Evolutionary conservation across 2,113 vertebrate species (phyloP).

Genomic region (Cavia porcellus): DNA sequence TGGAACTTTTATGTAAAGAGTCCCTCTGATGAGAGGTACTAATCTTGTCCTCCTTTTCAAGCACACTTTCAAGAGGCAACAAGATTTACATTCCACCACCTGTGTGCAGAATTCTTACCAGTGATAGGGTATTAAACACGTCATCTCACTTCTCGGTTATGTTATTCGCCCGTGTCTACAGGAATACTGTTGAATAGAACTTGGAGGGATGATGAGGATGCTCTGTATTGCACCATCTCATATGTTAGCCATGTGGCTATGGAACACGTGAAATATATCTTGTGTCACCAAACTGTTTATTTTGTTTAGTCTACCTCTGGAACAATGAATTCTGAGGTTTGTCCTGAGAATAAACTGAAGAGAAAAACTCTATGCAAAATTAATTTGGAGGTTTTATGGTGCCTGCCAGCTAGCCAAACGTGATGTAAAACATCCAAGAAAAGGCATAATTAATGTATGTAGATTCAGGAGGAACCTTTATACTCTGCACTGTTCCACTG

Average conservation of each 20-base stretch:
- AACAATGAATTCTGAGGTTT: not conserved
- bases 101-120: not conserved
- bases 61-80: not conserved
- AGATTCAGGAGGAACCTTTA: not conserved
- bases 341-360: not conserved
- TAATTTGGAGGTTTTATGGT: not conserved
- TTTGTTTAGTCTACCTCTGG: not conserved
- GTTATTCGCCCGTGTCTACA: not conserved
- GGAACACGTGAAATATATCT: not conserved
- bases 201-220: not conserved
- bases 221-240: rapidly evolving
- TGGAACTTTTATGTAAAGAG: not conserved
- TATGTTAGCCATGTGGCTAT: not conserved
- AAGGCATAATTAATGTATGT: not conserved
- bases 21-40: not conserved
- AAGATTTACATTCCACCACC: not conserved
- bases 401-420: not conserved
- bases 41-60: not conserved
- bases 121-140: not conserved
- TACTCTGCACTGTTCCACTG: no score
- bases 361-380: not conserved
- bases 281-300: not conserved
- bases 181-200: not conserved
- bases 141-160: not conserved
- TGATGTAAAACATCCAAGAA: not conserved